Evolutionary conservation across 2,113 vertebrate species (phyloP), one percentile per base, ranked within the genome.

Genomic region (Bos javanicus): DNA sequence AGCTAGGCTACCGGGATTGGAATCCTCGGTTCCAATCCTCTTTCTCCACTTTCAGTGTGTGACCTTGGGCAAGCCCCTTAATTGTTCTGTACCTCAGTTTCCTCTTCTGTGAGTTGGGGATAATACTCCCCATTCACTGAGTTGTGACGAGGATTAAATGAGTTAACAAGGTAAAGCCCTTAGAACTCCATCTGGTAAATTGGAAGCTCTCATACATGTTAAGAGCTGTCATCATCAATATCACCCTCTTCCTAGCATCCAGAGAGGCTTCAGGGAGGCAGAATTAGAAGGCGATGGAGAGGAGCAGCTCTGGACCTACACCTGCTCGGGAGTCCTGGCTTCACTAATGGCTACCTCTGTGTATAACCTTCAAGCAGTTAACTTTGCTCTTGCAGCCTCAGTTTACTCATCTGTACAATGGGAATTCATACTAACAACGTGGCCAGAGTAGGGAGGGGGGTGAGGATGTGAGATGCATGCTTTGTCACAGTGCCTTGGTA

Each of bases 101-200:
- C 88, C 59, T 56, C 56, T 96, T 90, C 82, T 95, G 48, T 84
- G 87, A 96, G 74, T 8, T 39, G 23, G 57, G 19, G 16, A 60
- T 19, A 33, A 30, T 17, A 30, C 11, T 54, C 10, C 50, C 59
- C n/a, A 39, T 23, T 39, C 4, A 50, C 48, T 23, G 56, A 52
- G 43, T 28, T 43, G n/a, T 46, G 59, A 30, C 0, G n/a, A 80
- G 25, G 67, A 46, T 39, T 52, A 39, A 60, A 52, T 4, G 43
- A 60, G 15, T 33, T 46, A 54, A 87, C 25, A 10, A 5, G 11
- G 52, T 0, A 28, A 87, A 90, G 56, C 28, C 60, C 71, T 60
- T 48, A 43, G 62, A 57, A 64, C 3, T 30, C 59, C 46, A 23
- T 5, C 83, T 62, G 50, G 11, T 15, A 19, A 43, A 23, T 0